Evolutionary conservation across 2,113 vertebrate species (phyloP).

Genomic region (rabbit (Oryctolagus cuniculus)): DNA sequence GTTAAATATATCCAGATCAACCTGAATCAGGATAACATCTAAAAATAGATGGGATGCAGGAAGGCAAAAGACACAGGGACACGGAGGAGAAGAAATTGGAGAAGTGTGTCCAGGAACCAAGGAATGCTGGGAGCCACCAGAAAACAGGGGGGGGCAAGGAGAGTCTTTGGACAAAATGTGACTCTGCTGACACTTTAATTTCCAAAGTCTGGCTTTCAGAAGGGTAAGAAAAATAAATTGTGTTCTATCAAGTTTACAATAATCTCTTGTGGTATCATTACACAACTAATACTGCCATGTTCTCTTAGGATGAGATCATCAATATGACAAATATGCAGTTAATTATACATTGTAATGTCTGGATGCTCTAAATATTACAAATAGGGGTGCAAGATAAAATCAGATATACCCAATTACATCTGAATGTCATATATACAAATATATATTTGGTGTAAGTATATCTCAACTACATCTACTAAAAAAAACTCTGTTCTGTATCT

Average conservation of each 20-base stretch:
- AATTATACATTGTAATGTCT: background rate
- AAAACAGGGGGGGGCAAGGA: too few relatives aligned
- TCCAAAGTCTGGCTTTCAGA: background rate
- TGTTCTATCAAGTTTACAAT: background rate
- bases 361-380: background rate
- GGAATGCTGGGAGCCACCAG: background rate
- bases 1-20: background rate
- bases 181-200: background rate
- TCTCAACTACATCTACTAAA: background rate
- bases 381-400: background rate
- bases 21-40: background rate
- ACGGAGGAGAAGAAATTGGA: background rate
- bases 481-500: background rate
- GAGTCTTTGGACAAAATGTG: accelerated
- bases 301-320: background rate
- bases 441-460: background rate
- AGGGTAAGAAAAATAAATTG: background rate
- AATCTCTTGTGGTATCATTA: background rate
- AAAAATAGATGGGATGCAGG: background rate
- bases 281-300: background rate
- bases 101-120: background rate
- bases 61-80: background rate
- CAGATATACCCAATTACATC: background rate
- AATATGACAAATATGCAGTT: background rate
- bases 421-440: background rate